Evolutionary conservation across 2,888 invertebrate genomes (phyloP), one percentile per base, ranked within the genome.

Genomic region (Acrobasis repandana): DNA sequence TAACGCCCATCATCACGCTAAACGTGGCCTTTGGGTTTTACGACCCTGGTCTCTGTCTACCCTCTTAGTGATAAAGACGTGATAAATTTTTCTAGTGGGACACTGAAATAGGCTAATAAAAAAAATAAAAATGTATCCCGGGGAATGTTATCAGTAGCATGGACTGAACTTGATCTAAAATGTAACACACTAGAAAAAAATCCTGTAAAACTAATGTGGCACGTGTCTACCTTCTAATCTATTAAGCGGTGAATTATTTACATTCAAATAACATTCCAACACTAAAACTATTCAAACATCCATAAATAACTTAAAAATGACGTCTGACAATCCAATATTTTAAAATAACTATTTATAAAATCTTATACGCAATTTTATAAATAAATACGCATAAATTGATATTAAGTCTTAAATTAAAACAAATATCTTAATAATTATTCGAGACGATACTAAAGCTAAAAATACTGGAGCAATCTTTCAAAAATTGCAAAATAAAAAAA

Each of bases 211-310:
- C 46, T 46, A 62, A 62, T 56, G 56, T 38, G 38, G 16, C 38
- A 43, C 43, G n/a, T n/a, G 43, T 16, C 48, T 36, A 36, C 34
- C 9, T 0, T 36, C 58, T 58, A 58, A 11, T 15, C 58, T 58
- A 58, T 47, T 16, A 58, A 58, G 47, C 56, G 9, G 58, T 58
- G 56, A 46, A 46, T 56, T 56, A 56, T 56, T 56, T 63, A 65
- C 57, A 52, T 49, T 50, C 5, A 50, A 50, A 50, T 43, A 43
- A 43, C 43, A n/a, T 43, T 43, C 38, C 38, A 43, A 43, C 43
- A 43, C n/a, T 14, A 14, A 43, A 43, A n/a, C 6, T 48, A 18
- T 18, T 48, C 18, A 48, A 48, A 48, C 48, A 18, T 16, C 10
- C 28, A 28, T 28, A 5, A 1, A 50, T 50, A 28, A 50, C 14